These are phyloP conservation scores for Brachystomella parvula DNA, from an alignment of 1,140 invertebrate species.

Conservation along the genomic window DNA sequence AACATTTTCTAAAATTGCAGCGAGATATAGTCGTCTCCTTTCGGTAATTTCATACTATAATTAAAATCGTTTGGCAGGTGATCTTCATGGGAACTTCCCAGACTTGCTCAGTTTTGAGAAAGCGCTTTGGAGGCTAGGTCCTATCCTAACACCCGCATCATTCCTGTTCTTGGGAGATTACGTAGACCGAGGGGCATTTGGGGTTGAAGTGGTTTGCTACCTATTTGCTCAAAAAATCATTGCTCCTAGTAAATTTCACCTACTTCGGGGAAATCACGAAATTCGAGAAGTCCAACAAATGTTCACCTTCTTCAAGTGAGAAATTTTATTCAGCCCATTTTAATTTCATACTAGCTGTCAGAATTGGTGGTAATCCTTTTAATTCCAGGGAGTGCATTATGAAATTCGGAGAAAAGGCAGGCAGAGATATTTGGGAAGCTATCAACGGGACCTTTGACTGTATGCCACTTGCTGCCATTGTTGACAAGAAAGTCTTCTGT, in stretches of 20 bases:
- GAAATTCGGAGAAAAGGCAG: slow-evolving; percentile 59
- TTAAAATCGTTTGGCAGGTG: slow-evolving; percentile 44
- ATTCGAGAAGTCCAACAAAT: slow-evolving; percentile 57
- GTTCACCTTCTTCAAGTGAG: slow-evolving; percentile 60
- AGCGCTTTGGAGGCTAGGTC: slow-evolving; percentile 52
- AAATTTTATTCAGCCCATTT: slow-evolving; percentile 11
- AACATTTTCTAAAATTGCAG: slow-evolving; percentile 9
- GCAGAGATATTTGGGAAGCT: slow-evolving; percentile 56
- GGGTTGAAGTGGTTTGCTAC: slow-evolving; percentile 56
- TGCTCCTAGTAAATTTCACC: slow-evolving; percentile 52
- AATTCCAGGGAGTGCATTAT: slow-evolving; percentile 49
- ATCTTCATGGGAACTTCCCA: slow-evolving; percentile 55
- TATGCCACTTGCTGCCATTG: slow-evolving; percentile 60
- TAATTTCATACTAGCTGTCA: background rate
- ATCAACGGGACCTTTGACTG: slow-evolving; percentile 62
- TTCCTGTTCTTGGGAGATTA: slow-evolving; percentile 61
- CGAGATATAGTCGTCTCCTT: background rate
- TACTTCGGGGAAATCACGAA: slow-evolving; percentile 60
- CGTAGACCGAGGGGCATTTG: slow-evolving; percentile 55
- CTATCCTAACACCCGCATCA: slow-evolving; percentile 50
- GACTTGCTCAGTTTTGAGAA: slow-evolving; percentile 56
- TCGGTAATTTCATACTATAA: background rate
- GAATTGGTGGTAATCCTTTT: background rate
- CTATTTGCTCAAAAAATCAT: slow-evolving; percentile 58
- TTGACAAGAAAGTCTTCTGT: slow-evolving; percentile 65